phyloP scores from a whole-genome alignment of 2,888 invertebrate genomes.

The Mythimna ferrago region DNA sequence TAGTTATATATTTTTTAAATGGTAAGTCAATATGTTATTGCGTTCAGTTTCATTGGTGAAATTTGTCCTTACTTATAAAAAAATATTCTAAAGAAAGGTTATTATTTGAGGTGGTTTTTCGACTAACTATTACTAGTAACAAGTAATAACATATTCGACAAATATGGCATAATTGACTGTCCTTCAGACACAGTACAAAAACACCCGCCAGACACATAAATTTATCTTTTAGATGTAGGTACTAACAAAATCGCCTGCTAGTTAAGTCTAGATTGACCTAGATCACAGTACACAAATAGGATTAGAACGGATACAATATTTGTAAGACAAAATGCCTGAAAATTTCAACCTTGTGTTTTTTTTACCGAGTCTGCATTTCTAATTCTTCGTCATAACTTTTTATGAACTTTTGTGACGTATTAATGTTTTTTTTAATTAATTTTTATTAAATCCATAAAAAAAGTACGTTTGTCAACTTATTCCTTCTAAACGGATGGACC shows the following conservation, averaged over 20 bases:
- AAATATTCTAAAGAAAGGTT: too few relatives aligned
- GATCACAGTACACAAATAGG: slow-evolving; percentile 34
- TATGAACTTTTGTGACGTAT: too few relatives aligned
- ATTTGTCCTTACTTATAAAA: background rate
- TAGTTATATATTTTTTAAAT: too few relatives aligned
- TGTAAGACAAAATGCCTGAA: slow-evolving; percentile 11
- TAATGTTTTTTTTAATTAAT: too few relatives aligned
- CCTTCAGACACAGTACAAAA: slow-evolving; percentile 13
- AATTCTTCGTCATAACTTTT: too few relatives aligned
- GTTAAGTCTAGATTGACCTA: slow-evolving; percentile 50
- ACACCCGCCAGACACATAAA: slow-evolving; percentile 18
- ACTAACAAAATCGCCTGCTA: slow-evolving; percentile 11
- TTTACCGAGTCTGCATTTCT: background rate
- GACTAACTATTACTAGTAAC: background rate
- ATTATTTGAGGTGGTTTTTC: background rate
- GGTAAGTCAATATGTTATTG: too few relatives aligned
- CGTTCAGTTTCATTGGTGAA: background rate
- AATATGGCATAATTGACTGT: background rate
- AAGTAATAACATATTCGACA: slow-evolving; percentile 9
- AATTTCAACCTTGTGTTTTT: slow-evolving; percentile 1
- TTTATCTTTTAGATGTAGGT: slow-evolving; percentile 26
- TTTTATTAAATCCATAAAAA: too few relatives aligned
- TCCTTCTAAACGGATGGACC: too few relatives aligned
- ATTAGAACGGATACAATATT: slow-evolving; percentile 30
- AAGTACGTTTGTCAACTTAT: too few relatives aligned